Percentiles rank a stretch among this genome's conserved stretches.
phyloP scores from a whole-genome alignment of 2,113 vertebrate species.

The Puma concolor region DNA sequence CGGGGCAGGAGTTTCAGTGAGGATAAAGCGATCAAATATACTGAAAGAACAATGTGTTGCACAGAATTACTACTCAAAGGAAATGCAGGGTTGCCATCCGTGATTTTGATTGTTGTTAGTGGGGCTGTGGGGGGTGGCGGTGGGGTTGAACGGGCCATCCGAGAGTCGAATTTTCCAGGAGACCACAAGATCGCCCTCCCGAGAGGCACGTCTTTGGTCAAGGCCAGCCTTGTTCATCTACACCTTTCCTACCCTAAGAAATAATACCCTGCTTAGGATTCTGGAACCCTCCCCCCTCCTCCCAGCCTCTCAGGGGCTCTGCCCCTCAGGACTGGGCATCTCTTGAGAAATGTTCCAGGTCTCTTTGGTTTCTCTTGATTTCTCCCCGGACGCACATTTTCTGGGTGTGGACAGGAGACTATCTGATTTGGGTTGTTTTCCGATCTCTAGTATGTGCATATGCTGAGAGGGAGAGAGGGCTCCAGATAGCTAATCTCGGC shows the following conservation, averaged over 20 bases:
- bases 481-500: background rate
- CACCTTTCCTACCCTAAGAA: background rate
- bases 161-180: no score
- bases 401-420: background rate
- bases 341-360: background rate
- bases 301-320: background rate
- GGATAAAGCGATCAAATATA: background rate
- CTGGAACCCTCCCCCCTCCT: background rate
- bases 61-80: rapidly evolving
- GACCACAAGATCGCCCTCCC: background rate
- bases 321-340: background rate
- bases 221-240: rapidly evolving
- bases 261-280: background rate
- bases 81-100: no score
- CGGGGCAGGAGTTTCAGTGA: background rate
- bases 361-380: background rate
- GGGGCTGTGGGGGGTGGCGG: no score
- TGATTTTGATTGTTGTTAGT: background rate
- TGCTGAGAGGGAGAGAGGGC: background rate
- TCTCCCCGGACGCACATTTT: background rate
- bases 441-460: rapidly evolving
- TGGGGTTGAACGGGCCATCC: background rate
- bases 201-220: background rate
- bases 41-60: background rate
- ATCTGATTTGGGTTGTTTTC: background rate